Percentiles rank a stretch among this genome's conserved stretches.
These are phyloP conservation scores for Agonopterix heracliana DNA, from an alignment of 2,888 invertebrate species.

Conservation along the genomic window DNA sequence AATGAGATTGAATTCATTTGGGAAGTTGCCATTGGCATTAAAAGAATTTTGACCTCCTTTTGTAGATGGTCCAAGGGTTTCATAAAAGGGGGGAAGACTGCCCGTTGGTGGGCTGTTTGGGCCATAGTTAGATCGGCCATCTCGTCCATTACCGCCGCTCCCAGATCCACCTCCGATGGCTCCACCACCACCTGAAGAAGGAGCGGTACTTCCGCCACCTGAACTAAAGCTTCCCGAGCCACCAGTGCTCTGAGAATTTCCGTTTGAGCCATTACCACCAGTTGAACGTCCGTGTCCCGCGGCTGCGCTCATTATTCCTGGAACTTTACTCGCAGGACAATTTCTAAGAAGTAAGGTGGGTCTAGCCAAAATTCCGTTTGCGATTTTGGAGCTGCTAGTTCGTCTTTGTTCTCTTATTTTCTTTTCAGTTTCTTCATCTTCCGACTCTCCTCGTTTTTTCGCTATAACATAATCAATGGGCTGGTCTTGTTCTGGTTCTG, in stretches of 20 bases:
- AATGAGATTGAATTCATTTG: conserved; percentile 81
- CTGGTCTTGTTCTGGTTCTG: conserved; percentile 87
- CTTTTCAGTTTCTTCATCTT: conserved; percentile 82
- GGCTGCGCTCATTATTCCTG: conserved; percentile 82
- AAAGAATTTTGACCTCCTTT: conserved; percentile 87
- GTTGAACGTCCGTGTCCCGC: conserved; percentile 87
- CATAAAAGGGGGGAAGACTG: conserved; percentile 92
- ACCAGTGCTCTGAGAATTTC: conserved; percentile 69
- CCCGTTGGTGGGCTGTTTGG: conserved; percentile 92
- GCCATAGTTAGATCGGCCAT: conserved; percentile 90
- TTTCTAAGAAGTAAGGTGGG: conserved; percentile 75
- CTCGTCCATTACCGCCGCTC: conserved; percentile 86
- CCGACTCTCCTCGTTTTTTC: conserved; percentile 82
- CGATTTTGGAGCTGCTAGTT: conserved; percentile 81
- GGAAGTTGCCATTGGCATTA: conserved; percentile 80
- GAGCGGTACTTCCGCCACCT: conserved; percentile 72
- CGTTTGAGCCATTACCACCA: conserved; percentile 73
- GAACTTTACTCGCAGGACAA: conserved; percentile 74
- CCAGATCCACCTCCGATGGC: conserved; percentile 82
- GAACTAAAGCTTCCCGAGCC: conserved; percentile 73
- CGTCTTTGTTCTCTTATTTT: conserved; percentile 81
- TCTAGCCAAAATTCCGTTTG: conserved; percentile 70
- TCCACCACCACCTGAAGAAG: conserved; percentile 77
- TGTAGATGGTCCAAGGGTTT: conserved; percentile 79
- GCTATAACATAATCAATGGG: conserved; percentile 93